Base-by-base conservation (phyloP, 2,113 vertebrate genomes). In the Misgurnus anguillicaudatus region DNA sequence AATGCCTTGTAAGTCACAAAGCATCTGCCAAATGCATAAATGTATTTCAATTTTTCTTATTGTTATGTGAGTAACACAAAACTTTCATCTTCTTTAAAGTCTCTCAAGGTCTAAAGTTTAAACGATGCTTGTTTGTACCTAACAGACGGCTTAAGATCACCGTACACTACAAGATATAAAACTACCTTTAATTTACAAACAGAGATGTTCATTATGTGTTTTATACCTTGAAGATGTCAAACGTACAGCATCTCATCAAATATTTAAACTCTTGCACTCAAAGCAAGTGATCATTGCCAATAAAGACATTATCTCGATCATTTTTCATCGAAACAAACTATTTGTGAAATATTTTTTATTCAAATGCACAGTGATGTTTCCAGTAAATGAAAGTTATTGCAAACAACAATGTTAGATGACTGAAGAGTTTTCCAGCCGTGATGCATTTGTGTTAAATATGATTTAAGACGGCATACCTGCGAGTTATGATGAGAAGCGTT, bases 201-300 rank as follows among this genome's bases (percentile, higher is more conserved):
- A 47, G 45, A 6, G 24, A 68, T 68, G 42, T 68, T n/a, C 45
- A 24, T 31, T 47, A 5, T 67, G 42, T 19, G 4, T 7, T 13
- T 67, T 42, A 48, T 19, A 48, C 41, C 24, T 48, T 68, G 13
- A 19, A 24, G n/a, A 21, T 48, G 24, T 71, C 31, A 71, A 39
- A 57, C 38, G 55, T 71, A 57, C 68, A 38, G 16, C 68, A 41
- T 39, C 68, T 71, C 48, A 71, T 71, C 51, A 57, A 71, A 71
- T 71, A 57, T 71, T 71, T 55, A 71, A 39, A 13, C 38, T 19
- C 48, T 55, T 57, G 68, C 68, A 39, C 51, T 71, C 68, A 71
- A 19, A 5, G 3, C 31, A 71, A 70, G 68, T 55, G 38, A 70
- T 55, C 9, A 38, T 70, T 55, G 39, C 48, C 36, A 71, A 39